Conservation (phyloP, 2,797 vertebrate genomes). For the Enteromius treurensis region DNA sequence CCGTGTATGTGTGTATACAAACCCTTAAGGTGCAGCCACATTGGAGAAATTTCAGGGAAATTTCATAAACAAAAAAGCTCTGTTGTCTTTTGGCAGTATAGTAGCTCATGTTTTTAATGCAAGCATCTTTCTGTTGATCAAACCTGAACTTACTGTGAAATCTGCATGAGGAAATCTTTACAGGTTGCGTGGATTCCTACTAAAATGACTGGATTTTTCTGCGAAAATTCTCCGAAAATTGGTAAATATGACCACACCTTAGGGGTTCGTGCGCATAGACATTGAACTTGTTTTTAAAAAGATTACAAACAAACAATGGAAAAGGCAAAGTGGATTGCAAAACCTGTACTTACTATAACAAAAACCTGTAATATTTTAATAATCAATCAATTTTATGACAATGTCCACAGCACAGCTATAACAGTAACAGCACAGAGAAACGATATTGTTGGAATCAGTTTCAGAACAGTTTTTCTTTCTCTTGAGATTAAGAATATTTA, state of each 20-base stretch:
- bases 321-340: not conserved
- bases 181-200: not conserved
- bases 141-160: not conserved
- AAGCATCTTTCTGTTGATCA: not conserved
- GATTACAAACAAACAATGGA: not conserved
- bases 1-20: not conserved
- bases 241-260: not conserved
- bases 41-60: not conserved
- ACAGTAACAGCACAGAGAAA: not conserved
- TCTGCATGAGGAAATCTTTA: not conserved
- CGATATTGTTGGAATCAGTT: not conserved
- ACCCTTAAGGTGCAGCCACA: not conserved
- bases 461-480: not conserved
- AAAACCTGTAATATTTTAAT: not conserved
- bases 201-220: not conserved
- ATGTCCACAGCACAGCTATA: not conserved
- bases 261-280: not conserved
- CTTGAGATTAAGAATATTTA: not conserved
- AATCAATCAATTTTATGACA: not conserved
- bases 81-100: not conserved
- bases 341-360: not conserved
- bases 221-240: not conserved
- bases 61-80: not conserved
- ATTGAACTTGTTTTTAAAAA: not conserved
- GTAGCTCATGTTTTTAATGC: not conserved